These are phyloP conservation scores for Delphinus delphis DNA, from an alignment of 2,113 vertebrate genomes.

Conservation along the genomic window DNA sequence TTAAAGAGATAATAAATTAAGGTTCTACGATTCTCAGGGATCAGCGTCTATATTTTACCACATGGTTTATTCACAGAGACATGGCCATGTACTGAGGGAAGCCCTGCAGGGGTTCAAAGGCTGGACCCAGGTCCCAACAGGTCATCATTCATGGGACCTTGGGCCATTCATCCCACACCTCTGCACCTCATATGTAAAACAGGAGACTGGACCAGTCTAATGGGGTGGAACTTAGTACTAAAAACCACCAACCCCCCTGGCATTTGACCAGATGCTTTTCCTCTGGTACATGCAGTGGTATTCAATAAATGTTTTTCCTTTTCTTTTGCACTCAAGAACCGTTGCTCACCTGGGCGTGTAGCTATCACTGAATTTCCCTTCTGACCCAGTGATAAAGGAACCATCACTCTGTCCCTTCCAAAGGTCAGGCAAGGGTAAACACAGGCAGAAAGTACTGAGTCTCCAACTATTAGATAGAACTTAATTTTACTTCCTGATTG, in stretches of 20 bases:
- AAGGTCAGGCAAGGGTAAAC: background rate
- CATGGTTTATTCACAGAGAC: background rate
- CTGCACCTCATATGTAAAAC: background rate
- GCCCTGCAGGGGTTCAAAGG: background rate
- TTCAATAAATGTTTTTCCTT: background rate
- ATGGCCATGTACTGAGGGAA: accelerated
- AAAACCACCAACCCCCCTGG: background rate
- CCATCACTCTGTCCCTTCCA: background rate
- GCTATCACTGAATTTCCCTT: background rate
- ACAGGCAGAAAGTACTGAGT: too few relatives aligned
- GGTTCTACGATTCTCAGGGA: background rate
- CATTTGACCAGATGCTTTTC: background rate
- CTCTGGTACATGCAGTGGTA: accelerated
- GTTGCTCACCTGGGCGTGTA: too few relatives aligned
- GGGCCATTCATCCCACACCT: background rate
- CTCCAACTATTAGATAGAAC: too few relatives aligned
- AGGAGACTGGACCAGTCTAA: background rate
- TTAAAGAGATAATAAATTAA: background rate
- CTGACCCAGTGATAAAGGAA: background rate
- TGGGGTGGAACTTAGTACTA: background rate
- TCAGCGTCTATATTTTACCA: accelerated
- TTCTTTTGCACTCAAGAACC: background rate
- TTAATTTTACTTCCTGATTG: background rate
- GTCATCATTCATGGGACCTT: accelerated
- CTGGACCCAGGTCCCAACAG: accelerated